These are phyloP conservation scores for Drosophila multiciliata DNA, from an alignment of 2,888 invertebrate species.

Conservation along the genomic window DNA sequence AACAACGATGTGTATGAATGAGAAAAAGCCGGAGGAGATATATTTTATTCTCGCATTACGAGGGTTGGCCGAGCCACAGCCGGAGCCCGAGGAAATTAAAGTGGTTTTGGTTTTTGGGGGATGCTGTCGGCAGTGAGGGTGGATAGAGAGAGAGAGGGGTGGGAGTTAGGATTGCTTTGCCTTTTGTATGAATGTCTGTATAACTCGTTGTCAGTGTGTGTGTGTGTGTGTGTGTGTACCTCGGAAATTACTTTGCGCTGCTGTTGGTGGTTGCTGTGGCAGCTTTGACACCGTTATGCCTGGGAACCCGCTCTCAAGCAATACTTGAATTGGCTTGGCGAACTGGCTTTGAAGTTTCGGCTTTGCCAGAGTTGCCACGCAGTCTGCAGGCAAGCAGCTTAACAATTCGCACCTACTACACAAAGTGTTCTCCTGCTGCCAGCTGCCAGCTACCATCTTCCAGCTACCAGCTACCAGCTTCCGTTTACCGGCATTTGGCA, in stretches of 20 bases:
- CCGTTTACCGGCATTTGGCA: constrained; percentile 72
- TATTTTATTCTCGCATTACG: constrained; percentile 55
- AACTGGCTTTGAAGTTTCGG: constrained; percentile 61
- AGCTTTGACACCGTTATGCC: constrained; percentile 65
- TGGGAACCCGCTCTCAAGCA: constrained; percentile 28
- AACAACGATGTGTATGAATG: constrained; percentile 39
- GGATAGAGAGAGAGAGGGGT: not conserved
- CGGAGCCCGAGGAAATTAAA: constrained; percentile 74
- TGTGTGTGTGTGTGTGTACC: constrained; percentile 36
- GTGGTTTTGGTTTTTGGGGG: constrained; percentile 69
- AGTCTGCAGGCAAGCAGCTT: constrained; percentile 42
- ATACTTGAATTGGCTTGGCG: constrained; percentile 24
- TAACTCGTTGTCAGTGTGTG: constrained; percentile 34
- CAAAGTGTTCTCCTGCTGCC: constrained; percentile 26
- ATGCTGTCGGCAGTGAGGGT: constrained; percentile 10
- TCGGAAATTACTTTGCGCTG: constrained; percentile 78
- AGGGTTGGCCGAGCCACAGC: constrained; percentile 53
- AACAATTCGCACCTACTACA: constrained; percentile 59
- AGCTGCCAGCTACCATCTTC: constrained; percentile 52
- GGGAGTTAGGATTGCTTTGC: constrained; percentile 29
- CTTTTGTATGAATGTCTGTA: constrained; percentile 54
- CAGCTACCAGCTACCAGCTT: constrained; percentile 44
- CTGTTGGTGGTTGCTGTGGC: constrained; percentile 66
- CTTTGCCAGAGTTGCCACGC: constrained; percentile 16
- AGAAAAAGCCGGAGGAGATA: constrained; percentile 46